phyloP scores from a whole-genome alignment of 2,113 vertebrate genomes.

The Lepidothrix coronata region DNA sequence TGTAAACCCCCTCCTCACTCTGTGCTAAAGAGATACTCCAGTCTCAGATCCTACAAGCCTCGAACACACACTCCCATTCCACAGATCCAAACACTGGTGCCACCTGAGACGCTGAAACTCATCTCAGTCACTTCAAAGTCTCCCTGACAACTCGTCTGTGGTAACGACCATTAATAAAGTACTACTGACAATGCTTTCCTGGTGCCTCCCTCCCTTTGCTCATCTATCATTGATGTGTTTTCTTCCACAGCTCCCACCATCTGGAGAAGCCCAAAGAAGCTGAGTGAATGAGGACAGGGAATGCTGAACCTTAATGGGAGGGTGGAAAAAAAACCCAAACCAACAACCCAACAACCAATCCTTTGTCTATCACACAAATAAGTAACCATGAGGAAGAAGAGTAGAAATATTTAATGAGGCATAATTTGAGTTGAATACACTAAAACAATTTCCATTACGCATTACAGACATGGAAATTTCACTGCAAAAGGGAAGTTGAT shows the following conservation, averaged over 20 bases:
- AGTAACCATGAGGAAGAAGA: background rate
- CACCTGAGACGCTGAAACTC: background rate
- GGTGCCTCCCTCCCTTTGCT: background rate
- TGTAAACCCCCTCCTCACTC: background rate
- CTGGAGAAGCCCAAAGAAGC: background rate
- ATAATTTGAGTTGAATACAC: background rate
- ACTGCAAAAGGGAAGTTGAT: slow-evolving; percentile 40
- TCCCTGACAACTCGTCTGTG: background rate
- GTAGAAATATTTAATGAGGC: background rate
- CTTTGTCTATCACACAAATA: background rate
- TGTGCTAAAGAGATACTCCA: background rate
- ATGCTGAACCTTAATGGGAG: background rate
- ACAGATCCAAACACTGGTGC: accelerated
- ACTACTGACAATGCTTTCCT: background rate
- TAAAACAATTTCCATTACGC: slow-evolving; percentile 3
- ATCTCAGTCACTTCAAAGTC: background rate
- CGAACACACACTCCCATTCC: background rate
- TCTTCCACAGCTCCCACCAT: background rate
- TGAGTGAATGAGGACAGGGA: background rate
- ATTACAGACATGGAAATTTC: background rate
- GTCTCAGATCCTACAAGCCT: background rate
- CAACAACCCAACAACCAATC: background rate
- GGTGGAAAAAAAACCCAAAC: background rate
- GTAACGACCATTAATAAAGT: background rate
- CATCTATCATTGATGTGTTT: background rate